Evolutionary conservation across 2,113 vertebrate species (phyloP).

Genomic region (human (Homo sapiens)): GRCh38 chr9:63327001-63327500

Average conservation of each 20-base stretch:
- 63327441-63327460: background rate
- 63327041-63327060: background rate
- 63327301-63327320: background rate
- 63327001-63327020: too few species aligned
- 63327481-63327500: fast-evolving
- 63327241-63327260: background rate
- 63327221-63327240: background rate
- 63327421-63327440: background rate
- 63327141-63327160: background rate
- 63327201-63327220: background rate
- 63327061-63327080: background rate
- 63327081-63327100: background rate
- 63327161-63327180: background rate
- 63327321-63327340: background rate
- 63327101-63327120: background rate
- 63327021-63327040: background rate
- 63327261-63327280: background rate
- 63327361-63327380: background rate
- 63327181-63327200: background rate
- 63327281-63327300: background rate
- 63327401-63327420: background rate
- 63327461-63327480: background rate
- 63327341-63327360: background rate
- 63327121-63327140: background rate
- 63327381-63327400: background rate